Evolutionary conservation across 1,140 invertebrate species (phyloP), one percentile per base, ranked within the genome.

Genomic region (Tribolium castaneum): DNA sequence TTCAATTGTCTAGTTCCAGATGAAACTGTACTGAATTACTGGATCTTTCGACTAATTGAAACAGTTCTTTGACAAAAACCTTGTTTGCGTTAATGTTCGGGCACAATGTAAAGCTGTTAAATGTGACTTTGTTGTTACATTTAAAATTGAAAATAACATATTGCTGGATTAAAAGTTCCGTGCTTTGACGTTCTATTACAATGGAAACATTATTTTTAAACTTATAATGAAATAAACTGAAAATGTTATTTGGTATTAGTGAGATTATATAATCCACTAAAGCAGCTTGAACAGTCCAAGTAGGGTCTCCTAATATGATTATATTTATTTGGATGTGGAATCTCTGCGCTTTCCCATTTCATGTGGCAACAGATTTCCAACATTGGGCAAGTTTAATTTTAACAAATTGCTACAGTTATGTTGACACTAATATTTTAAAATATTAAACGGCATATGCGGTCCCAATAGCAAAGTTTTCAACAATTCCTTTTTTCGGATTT

Each of bases 241-340:
- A 19, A 59, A 59, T 30, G 22, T 59, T 22, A 59, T 59, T 59
- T 59, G 14, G 54, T 59, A 59, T 59, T 59, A 59, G 54, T 59
- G 54, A 59, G 22, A 59, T 59, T 59, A 59, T 25, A 59, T 25
- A 59, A 59, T 59, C 54, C 14, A 59, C 54, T 59, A 25, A 22
- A 59, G 19, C 54, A 59, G 54, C 54, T 59, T 59, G 54, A 59
- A 30, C 10, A 59, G 54, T 59, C 54, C 54, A 59, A 59, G 22
- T 59, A 59, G 54, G 54, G 54, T 59, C 54, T 19, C 22, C 54
- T 59, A 59, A 59, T 30, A 59, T 59, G 7, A 59, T 59, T 59
- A 59, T 59, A 59, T 59, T 59, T 59, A 59, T 59, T 59, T 59
- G 22, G 19, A 59, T 25, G 54, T 59, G 22, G 54, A 59, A 59